phyloP scores from a whole-genome alignment of 2,888 invertebrate species.

The Lithophane ornitopus region DNA sequence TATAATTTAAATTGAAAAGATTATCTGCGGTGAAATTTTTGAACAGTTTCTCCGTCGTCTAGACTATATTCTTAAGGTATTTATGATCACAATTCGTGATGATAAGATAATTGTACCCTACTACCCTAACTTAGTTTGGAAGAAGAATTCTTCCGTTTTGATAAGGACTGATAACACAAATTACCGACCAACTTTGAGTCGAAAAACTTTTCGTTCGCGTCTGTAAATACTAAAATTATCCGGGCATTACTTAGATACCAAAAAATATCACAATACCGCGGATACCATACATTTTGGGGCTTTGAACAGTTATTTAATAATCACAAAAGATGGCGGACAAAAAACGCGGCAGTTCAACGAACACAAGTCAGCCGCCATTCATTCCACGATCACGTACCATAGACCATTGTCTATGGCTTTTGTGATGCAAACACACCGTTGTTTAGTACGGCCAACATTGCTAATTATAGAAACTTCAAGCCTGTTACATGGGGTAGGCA shows the following conservation, averaged over 20 bases:
- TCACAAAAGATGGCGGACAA: conserved; percentile 58
- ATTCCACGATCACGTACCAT: conserved; percentile 62
- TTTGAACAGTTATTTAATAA: conserved; percentile 57
- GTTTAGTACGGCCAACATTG: conserved; percentile 55
- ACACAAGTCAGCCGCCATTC: conserved; percentile 55
- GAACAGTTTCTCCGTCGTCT: neutral
- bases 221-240: conserved; percentile 1
- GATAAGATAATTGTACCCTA: conserved; percentile 30
- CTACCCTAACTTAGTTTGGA: conserved; percentile 16
- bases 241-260: neutral
- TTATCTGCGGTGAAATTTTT: neutral
- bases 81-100: neutral
- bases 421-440: conserved; percentile 66
- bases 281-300: neutral
- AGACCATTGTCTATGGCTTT: conserved; percentile 68
- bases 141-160: conserved; percentile 28
- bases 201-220: neutral
- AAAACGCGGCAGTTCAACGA: conserved; percentile 59
- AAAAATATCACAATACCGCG: neutral
- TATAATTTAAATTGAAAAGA: neutral
- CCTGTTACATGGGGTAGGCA: neutral
- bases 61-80: conserved; percentile 3
- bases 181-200: conserved; percentile 1
- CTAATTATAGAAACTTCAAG: conserved; percentile 59
- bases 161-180: conserved; percentile 42